Base-by-base conservation (phyloP, 1,140 invertebrate genomes). In the Saccostrea glomerata region DNA sequence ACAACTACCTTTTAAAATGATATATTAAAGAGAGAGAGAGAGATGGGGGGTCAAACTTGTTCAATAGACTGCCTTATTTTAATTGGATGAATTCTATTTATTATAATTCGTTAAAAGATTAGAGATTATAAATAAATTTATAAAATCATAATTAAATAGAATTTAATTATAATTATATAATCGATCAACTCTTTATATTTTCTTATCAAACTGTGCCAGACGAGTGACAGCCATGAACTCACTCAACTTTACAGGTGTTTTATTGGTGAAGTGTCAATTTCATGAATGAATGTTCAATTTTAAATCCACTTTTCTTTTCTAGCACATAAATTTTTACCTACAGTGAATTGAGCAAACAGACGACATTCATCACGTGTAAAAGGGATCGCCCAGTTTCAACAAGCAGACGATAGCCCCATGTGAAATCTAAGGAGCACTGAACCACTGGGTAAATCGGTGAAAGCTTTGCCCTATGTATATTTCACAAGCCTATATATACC, bases 201-300 rank as follows among this genome's bases (percentile, higher is more conserved):
- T 15, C 70, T 77, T 77, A 77, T 77, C 70, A 77, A 77, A 6
- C 70, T 36, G 25, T 77, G 23, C 25, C 70, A 77, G 70, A 77
- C 70, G 12, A 77, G 12, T 25, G 30, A 3, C 58, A 63, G 58
- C 17, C 2, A 20, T n/a, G 58, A 20, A 17, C 58, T n/a, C 13
- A 6, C 15, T 63, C 17, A 17, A 63, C 58, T 63, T 63, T 20
- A 11, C 12, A 36, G 25, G 25, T 77, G 25, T 17, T 63, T 1
- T 11, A 30, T 36, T n/a, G 60, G 60, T 77, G 15, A 73, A 11
- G 30, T 73, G 70, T 73, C 70, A 77, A 12, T 17, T 30, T 77
- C 36, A 77, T 77, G 70, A 77, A 77, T 77, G 70, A 77, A 77
- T 36, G 36, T 17, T 30, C 25, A 63, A 63, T 63, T 63, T 63